phyloP scores from a whole-genome alignment of 2,888 invertebrate species.

The Torymus texanus region DNA sequence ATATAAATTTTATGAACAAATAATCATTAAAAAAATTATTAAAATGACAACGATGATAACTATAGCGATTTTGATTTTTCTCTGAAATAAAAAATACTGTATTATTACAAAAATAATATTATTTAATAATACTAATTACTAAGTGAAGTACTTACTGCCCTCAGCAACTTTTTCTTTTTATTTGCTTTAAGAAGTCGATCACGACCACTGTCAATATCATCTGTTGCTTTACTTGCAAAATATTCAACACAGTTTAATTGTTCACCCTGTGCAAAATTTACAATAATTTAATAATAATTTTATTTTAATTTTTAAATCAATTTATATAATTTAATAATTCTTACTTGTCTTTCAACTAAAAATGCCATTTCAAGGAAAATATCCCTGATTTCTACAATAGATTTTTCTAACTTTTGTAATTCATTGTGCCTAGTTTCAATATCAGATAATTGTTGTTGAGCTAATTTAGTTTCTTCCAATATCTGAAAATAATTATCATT shows the following conservation, averaged over 20 bases:
- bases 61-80: constrained; percentile 72
- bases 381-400: constrained; percentile 86
- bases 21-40: constrained; percentile 67
- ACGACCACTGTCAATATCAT: constrained; percentile 79
- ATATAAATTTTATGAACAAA: constrained; percentile 48
- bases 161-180: constrained; percentile 75
- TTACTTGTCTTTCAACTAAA: constrained; percentile 85
- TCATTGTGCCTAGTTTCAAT: constrained; percentile 89
- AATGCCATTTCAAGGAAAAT: constrained; percentile 90
- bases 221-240: constrained; percentile 80
- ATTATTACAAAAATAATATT: constrained; percentile 7
- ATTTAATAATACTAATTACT: constrained; percentile 9
- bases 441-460: constrained; percentile 84
- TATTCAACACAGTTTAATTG: constrained; percentile 81
- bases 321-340: constrained; percentile 25
- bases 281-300: constrained; percentile 12
- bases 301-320: neutral
- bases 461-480: constrained; percentile 86
- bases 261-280: constrained; percentile 77
- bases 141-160: constrained; percentile 75
- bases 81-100: constrained; percentile 70
- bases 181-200: constrained; percentile 77
- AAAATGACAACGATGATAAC: constrained; percentile 67
- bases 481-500: constrained; percentile 77
- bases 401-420: constrained; percentile 87